Percentiles rank a stretch among this genome's conserved stretches.
phyloP scores from a whole-genome alignment of 1,140 invertebrate species.

The Heliconius hewitsoni region DNA sequence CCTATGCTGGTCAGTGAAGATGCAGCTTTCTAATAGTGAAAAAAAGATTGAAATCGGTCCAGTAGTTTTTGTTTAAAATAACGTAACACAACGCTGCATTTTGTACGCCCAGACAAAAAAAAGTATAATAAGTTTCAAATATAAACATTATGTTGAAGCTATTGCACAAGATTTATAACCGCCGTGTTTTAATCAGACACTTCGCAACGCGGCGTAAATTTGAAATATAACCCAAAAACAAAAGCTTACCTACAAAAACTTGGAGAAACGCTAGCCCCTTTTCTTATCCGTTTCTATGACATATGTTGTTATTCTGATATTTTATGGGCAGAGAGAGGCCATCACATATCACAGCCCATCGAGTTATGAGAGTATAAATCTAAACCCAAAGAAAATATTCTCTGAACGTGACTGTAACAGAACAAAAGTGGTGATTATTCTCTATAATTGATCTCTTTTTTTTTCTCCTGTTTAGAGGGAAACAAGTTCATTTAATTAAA shows the following conservation, averaged over 20 bases:
- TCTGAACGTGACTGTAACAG: constrained; percentile 10
- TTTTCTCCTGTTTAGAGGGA: not conserved
- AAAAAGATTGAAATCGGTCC: too few species aligned
- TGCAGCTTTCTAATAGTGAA: too few species aligned
- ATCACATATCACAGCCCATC: constrained; percentile 40
- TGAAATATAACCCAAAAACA: constrained; percentile 10
- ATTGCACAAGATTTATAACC: too few species aligned
- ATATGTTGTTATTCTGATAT: constrained; percentile 39
- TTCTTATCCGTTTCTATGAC: constrained; percentile 30
- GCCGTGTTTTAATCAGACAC: too few species aligned
- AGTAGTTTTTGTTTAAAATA: too few species aligned
- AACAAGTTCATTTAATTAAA: constrained; percentile 29
- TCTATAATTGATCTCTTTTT: not conserved
- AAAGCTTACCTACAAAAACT: constrained; percentile 16
- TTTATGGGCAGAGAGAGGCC: constrained; percentile 33
- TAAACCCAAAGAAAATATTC: constrained; percentile 19
- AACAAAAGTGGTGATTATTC: not conserved
- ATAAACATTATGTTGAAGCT: too few species aligned
- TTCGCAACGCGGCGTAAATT: not conserved
- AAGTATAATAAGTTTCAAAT: too few species aligned
- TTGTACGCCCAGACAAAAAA: too few species aligned
- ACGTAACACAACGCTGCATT: too few species aligned
- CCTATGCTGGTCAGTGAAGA: too few species aligned
- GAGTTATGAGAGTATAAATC: constrained; percentile 42
- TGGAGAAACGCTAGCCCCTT: constrained; percentile 15